Base-by-base conservation (phyloP, 2,113 vertebrate species). In the Mustelus asterias region DNA sequence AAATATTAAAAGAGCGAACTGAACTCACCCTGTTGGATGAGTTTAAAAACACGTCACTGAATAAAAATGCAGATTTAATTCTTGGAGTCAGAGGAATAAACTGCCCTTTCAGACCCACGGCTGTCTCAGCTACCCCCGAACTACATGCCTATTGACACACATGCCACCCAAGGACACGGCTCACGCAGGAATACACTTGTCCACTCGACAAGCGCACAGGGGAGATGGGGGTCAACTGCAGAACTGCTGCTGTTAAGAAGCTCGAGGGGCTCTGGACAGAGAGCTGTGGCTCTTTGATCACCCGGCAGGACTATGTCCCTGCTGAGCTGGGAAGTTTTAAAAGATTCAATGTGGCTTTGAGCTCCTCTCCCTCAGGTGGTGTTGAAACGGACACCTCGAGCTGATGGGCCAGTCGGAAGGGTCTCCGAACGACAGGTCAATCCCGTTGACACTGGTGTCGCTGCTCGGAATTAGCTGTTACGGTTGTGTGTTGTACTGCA, bases 1-100 rank as follows among this genome's bases (percentile, higher is more conserved):
- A 65, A 93, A 93, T 93, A 65, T 93, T 93, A 67, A 93, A 93
- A 93, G 8, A 65, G 89, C 89, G 4, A 93, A 93, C 89, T 93
- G 63, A 93, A 22, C 18, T 37, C 89, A 67, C 22, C 89, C 63
- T 65, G 37, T 3, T 41, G 80, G 80, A 83, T 20, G 16, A 18
- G 16, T 16, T 76, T 83, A 41, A 18, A 41, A 83, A 83, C 16
- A 44, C 13, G n/a, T 83, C 6, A 80, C n/a, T 93, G 89, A 65
- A 63, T n/a, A 67, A 41, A 93, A 93, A 65, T 41, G 89, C 60
- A 37, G 14, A 93, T 65, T 67, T 93, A 65, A 60, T 67, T 7
- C 60, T 65, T 33, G 18, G 60, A 93, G 33, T 65, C 33, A 20
- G 60, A 67, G 60, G 89, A 93, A 93, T 92, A 65, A 65, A 37